Conservation (phyloP, 2,797 vertebrate genomes). For the Pseudochirops cupreus region DNA sequence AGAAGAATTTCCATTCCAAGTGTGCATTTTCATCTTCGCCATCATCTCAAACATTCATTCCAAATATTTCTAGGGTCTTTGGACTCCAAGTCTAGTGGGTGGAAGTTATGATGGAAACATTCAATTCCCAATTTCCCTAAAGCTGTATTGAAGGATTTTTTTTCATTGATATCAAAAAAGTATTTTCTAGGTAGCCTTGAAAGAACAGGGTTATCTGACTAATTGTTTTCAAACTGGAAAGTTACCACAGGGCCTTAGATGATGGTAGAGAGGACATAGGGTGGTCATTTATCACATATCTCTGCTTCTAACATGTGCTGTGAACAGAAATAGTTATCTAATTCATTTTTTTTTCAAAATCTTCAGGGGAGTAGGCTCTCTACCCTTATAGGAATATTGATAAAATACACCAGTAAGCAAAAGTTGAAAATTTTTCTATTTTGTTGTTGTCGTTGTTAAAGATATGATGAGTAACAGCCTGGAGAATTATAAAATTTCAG, state of each 20-base stretch:
- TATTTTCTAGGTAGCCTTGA: background rate
- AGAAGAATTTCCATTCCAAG: background rate
- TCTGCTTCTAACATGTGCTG: background rate
- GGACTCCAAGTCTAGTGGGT: background rate
- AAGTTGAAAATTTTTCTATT: background rate
- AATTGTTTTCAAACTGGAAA: background rate
- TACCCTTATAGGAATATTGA: conserved; percentile 2
- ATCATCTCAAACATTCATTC: background rate
- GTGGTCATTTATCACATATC: too few relatives aligned
- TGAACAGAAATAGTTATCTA: background rate
- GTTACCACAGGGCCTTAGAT: background rate
- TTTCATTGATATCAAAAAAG: conserved; percentile 17
- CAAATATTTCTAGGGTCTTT: background rate
- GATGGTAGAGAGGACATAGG: background rate
- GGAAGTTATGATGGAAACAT: background rate
- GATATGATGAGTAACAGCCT: background rate
- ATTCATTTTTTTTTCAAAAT: background rate
- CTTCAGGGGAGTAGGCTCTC: background rate
- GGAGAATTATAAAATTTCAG: background rate
- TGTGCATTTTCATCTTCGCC: background rate
- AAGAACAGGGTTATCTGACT: background rate
- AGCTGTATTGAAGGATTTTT: background rate
- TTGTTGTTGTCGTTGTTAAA: conserved; percentile 20
- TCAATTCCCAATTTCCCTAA: background rate
- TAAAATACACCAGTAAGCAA: conserved; percentile 5